These are phyloP conservation scores for Drosophila miranda DNA, from an alignment of 1,140 invertebrate species.

Conservation along the genomic window DNA sequence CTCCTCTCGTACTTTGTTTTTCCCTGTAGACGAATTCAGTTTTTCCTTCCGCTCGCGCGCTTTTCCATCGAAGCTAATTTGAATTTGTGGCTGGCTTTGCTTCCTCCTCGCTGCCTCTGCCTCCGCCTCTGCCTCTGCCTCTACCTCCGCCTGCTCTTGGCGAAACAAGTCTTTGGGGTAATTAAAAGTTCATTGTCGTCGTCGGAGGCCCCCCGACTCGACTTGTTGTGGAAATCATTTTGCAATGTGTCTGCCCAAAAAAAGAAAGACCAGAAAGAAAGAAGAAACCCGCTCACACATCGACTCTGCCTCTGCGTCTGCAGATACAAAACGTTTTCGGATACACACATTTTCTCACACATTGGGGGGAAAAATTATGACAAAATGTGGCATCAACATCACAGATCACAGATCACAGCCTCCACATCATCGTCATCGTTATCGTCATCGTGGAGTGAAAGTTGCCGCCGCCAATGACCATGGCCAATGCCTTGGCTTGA, in stretches of 20 bases:
- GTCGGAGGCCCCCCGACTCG: constrained; percentile 9
- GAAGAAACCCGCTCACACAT: constrained; percentile 18
- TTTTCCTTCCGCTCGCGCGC: constrained; percentile 31
- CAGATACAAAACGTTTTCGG: no score
- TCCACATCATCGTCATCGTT: constrained; percentile 40
- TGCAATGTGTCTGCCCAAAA: constrained; percentile 61
- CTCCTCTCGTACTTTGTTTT: no score
- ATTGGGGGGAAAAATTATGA: constrained; percentile 60
- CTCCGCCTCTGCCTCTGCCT: neutral
- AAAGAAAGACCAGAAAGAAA: constrained; percentile 15
- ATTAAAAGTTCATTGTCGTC: constrained; percentile 74
- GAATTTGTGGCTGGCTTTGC: constrained; percentile 18
- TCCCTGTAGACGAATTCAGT: constrained; percentile 11
- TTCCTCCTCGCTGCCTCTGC: neutral
- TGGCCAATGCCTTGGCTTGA: constrained; percentile 57
- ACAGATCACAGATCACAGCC: constrained; percentile 10
- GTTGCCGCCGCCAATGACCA: constrained; percentile 57
- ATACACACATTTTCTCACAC: constrained; percentile 61
- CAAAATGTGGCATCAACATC: constrained; percentile 53
- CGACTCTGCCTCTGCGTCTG: neutral
- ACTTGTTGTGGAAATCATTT: constrained; percentile 64
- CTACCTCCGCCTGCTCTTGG: constrained; percentile 10
- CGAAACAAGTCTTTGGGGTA: constrained; percentile 60
- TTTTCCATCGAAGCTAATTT: constrained; percentile 28
- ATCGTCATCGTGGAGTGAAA: constrained; percentile 40